Conservation (phyloP, 2,888 invertebrate genomes). For the Trachelus stipa region DNA sequence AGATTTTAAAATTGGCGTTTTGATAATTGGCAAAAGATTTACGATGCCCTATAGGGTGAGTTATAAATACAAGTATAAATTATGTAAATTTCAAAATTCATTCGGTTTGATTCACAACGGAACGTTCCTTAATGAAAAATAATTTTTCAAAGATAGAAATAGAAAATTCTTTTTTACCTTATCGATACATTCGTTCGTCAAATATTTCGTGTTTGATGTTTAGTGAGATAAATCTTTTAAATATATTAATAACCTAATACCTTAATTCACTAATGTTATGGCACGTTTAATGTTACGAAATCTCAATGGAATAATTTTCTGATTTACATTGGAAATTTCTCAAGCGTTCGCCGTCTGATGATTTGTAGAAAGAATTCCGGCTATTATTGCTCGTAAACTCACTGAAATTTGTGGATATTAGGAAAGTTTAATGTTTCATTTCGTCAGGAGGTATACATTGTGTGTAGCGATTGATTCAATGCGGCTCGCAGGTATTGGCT, state of each 20-base stretch:
- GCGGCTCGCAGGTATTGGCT: background rate
- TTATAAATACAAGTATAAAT: background rate
- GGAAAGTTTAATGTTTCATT: background rate
- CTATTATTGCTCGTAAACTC: background rate
- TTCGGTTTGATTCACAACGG: background rate
- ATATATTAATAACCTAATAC: background rate
- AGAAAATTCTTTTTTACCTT: background rate
- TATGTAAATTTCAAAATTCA: background rate
- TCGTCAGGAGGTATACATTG: background rate
- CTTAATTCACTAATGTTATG: background rate
- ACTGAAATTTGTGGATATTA: background rate
- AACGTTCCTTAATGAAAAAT: background rate
- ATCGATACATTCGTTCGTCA: background rate
- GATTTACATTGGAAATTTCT: background rate
- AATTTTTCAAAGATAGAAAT: background rate
- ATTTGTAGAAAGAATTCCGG: background rate
- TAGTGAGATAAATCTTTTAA: background rate
- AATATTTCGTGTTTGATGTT: background rate
- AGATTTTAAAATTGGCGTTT: background rate
- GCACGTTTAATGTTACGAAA: background rate
- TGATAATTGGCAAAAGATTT: background rate
- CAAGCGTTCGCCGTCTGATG: background rate
- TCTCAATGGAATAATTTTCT: background rate
- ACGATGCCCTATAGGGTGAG: background rate
- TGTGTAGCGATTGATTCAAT: background rate